Percentiles rank a stretch among this genome's conserved stretches.
Conservation (phyloP, 1,140 invertebrate species). For the Trypoxylus dichotomus region DNA sequence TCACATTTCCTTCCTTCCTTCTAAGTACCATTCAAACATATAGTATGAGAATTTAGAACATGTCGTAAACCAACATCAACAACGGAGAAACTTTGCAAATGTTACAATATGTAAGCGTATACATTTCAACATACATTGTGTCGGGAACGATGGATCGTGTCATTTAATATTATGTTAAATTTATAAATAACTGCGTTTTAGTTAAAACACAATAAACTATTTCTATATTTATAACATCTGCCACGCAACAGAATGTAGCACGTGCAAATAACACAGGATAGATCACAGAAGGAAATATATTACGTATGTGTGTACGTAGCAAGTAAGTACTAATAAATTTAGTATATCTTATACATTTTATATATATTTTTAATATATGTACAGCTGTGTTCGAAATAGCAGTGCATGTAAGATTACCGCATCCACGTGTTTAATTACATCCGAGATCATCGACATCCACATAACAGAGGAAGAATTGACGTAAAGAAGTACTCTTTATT, state of each 20-base stretch:
- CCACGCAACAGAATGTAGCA: background rate
- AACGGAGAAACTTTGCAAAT: background rate
- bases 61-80: background rate
- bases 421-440: no score
- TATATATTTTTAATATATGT: no score
- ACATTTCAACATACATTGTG: background rate
- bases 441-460: no score
- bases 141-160: background rate
- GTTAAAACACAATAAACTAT: background rate
- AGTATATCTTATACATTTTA: no score
- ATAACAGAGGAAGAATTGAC: no score
- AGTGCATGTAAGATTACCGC: no score
- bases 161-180: background rate
- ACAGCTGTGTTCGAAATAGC: no score
- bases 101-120: background rate
- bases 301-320: background rate
- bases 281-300: background rate
- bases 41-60: background rate
- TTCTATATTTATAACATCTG: background rate
- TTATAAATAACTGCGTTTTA: background rate
- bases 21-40: background rate
- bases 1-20: slow-evolving; percentile 1
- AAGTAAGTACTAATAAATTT: no score
- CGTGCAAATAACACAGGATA: background rate
- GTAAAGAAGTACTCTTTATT: no score